Conservation (phyloP, 2,113 vertebrate genomes). For the Ceyx melanurus region DNA sequence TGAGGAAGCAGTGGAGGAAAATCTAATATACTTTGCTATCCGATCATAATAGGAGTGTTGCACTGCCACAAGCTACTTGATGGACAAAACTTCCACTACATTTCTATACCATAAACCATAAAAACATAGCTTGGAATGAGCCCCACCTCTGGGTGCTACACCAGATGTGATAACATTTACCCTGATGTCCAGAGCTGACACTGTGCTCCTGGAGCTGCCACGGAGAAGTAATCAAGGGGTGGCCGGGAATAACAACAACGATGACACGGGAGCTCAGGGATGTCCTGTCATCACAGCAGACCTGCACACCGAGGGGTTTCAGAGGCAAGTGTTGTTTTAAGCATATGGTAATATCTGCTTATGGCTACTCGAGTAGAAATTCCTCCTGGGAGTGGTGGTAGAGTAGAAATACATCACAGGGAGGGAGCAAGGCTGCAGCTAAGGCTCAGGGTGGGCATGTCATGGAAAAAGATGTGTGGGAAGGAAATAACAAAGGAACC, state of each 20-base stretch:
- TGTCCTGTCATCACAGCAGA: not conserved
- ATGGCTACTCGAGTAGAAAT: not conserved
- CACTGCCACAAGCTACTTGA: rapidly evolving
- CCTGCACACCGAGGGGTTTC: not conserved
- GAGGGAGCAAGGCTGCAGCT: not conserved
- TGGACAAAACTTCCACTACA: not conserved
- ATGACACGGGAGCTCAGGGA: not conserved
- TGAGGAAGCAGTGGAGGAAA: not conserved
- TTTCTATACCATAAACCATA: not conserved
- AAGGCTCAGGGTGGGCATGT: not conserved
- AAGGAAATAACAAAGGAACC: constrained; percentile 30
- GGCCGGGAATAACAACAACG: not conserved
- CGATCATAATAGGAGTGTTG: not conserved
- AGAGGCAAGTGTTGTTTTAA: not conserved
- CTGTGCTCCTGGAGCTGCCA: not conserved
- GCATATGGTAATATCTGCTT: not conserved
- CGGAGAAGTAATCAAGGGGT: not conserved
- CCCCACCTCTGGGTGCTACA: not conserved
- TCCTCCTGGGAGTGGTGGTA: not conserved
- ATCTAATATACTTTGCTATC: not conserved
- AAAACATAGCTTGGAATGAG: not conserved
- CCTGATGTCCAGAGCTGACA: not conserved
- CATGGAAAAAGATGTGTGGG: not conserved
- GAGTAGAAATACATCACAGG: not conserved
- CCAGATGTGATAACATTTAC: not conserved